A percentile compares a stretch with the other conserved stretches of the same genome.
These are phyloP conservation scores for Homarus americanus DNA, from an alignment of 1,140 invertebrate genomes.

Conservation along the genomic window DNA sequence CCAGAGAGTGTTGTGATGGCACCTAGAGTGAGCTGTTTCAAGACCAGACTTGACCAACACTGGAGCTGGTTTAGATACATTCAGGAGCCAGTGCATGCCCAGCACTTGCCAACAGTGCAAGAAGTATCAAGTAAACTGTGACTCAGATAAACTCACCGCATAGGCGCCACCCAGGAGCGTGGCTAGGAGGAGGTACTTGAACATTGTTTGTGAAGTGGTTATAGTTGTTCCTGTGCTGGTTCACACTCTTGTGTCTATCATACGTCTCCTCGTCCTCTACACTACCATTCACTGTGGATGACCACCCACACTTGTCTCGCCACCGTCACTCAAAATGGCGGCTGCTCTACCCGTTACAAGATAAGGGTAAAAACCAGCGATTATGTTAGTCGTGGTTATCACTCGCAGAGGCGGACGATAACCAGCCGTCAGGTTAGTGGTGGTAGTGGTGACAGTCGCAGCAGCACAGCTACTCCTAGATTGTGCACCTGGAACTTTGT, in stretches of 20 bases:
- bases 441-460: neutral
- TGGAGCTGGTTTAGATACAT: no score
- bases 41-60: no score
- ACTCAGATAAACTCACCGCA: neutral
- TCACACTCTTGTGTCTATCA: no score
- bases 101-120: no score
- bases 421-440: neutral
- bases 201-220: no score
- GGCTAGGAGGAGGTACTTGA: neutral
- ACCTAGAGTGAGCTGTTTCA: no score
- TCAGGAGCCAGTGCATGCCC: no score
- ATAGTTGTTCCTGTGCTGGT: no score
- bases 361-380: neutral
- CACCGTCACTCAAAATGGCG: neutral
- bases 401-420: neutral
- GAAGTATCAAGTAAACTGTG: no score
- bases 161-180: neutral
- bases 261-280: no score
- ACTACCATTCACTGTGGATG: neutral
- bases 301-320: neutral
- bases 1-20: no score
- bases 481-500: neutral
- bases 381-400: neutral
- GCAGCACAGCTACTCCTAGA: neutral
- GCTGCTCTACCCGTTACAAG: neutral